Evolutionary conservation across 2,797 vertebrate genomes (phyloP), one percentile per base, ranked within the genome.

Genomic region (Poeciliopsis infans): DNA sequence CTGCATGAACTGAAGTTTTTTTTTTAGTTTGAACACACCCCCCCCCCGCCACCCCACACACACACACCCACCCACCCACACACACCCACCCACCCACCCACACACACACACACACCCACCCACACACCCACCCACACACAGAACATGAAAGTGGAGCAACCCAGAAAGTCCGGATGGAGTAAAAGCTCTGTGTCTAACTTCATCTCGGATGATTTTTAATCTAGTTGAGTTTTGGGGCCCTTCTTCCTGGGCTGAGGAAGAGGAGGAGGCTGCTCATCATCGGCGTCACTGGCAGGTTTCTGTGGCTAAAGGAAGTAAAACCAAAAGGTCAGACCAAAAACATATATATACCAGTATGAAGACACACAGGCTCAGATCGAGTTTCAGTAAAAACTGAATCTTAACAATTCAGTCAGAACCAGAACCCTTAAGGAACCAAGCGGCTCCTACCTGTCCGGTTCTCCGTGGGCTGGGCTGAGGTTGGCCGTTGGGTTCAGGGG

Each of bases 181-280:
- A 7, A 0, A 8, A 13, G 4, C 10, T 74, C 39, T 25, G 75
- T n/a, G 33, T 36, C 75, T 15, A 15, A 55, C 10, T 7, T 18
- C 2, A 18, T 0, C 59, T 72, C 73, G 28, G 31, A 0, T 5
- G 25, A 3, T 10, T 23, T 59, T 84, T 75, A 82, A 15, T 12
- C 33, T n/a, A 43, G 72, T 0, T 36, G 79, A 0, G 41, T 11
- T 49, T 36, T 85, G 23, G 78, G 79, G 4, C 0, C 74, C 39
- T 92, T 94, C 79, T 88, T 95, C 69, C 95, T 93, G 41, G 95
- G 94, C 73, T 93, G 91, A 83, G 95, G 95, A 61, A 94, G 88
- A 78, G 94, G 95, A 86, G 95, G 95, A 18, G 91, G 89, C 28
- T 88, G 74, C 39, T 95, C 93, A 0, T 88, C 88, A 0, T 90